Evolutionary conservation across 2,113 vertebrate genomes (phyloP).

Genomic region (Heptranchias perlo): DNA sequence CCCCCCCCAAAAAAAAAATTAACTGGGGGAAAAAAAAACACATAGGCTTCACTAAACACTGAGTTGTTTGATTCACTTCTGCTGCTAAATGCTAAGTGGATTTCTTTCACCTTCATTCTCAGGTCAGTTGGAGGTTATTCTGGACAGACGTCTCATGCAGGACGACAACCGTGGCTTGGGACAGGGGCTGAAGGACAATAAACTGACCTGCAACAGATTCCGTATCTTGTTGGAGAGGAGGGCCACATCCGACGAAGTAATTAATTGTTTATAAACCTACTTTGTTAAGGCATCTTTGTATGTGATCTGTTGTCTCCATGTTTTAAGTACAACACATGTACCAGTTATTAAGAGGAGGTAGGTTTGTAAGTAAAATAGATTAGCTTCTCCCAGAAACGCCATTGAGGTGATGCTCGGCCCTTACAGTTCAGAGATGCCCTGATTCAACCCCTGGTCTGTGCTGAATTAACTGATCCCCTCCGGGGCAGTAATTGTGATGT

Average conservation of each 20-base stretch:
- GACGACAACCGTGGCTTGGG: conserved; percentile 95
- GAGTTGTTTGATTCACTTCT: background rate
- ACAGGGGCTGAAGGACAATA: conserved; percentile 96
- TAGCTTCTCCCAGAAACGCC: no score
- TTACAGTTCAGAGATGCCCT: background rate
- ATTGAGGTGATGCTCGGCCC: background rate
- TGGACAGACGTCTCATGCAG: conserved; percentile 93
- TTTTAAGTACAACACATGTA: no score
- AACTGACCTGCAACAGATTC: conserved; percentile 79
- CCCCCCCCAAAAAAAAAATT: background rate
- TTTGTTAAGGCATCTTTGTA: no score
- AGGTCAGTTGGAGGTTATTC: conserved; percentile 93
- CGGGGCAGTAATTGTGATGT: no score
- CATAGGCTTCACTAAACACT: background rate
- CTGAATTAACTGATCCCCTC: background rate
- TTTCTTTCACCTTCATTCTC: conserved; percentile 27
- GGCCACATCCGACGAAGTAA: conserved; percentile 64
- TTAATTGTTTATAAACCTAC: background rate
- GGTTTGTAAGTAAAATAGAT: background rate
- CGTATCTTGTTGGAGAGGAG: conserved; percentile 82
- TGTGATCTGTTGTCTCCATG: background rate
- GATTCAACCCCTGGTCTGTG: background rate
- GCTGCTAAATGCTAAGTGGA: background rate
- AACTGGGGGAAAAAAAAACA: background rate
- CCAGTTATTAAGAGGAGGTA: background rate